These are phyloP conservation scores for Agrilus biguttatus DNA, from an alignment of 2,888 invertebrate genomes.

Conservation along the genomic window DNA sequence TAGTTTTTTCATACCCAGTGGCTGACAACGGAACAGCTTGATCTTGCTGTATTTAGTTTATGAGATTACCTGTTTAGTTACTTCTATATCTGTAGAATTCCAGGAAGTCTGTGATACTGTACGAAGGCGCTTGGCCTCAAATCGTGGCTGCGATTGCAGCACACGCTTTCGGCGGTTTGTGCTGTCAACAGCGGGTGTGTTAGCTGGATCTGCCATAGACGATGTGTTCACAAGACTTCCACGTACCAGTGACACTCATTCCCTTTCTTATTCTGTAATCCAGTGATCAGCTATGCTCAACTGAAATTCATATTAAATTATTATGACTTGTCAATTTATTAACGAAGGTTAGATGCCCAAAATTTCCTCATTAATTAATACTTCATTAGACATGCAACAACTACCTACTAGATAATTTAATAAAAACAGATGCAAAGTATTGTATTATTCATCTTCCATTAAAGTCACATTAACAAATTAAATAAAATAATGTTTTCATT, in stretches of 20 bases:
- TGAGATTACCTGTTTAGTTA: no score
- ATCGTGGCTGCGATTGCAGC: slow-evolving; percentile 43
- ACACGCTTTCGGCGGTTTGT: slow-evolving; percentile 36
- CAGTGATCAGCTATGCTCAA: slow-evolving; percentile 19
- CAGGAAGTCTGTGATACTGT: slow-evolving; percentile 27
- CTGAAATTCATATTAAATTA: slow-evolving; percentile 14
- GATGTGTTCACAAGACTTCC: slow-evolving; percentile 62
- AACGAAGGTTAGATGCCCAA: slow-evolving; percentile 5
- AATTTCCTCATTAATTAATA: no score
- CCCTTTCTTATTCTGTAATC: slow-evolving; percentile 27
- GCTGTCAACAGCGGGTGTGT: slow-evolving; percentile 49
- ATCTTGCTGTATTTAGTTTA: no score
- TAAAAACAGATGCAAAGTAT: no score
- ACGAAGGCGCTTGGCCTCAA: slow-evolving; percentile 41
- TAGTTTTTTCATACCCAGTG: no score
- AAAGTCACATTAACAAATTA: no score
- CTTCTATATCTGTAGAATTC: no score
- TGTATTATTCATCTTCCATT: no score
- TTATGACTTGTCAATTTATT: slow-evolving; percentile 5
- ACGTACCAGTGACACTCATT: slow-evolving; percentile 37
- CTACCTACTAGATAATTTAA: no score
- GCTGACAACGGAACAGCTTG: no score
- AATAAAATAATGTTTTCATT: no score
- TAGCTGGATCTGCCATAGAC: slow-evolving; percentile 87
- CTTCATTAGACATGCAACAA: no score